These are phyloP conservation scores for Guaruba guarouba DNA, from an alignment of 2,113 vertebrate genomes.

Conservation along the genomic window DNA sequence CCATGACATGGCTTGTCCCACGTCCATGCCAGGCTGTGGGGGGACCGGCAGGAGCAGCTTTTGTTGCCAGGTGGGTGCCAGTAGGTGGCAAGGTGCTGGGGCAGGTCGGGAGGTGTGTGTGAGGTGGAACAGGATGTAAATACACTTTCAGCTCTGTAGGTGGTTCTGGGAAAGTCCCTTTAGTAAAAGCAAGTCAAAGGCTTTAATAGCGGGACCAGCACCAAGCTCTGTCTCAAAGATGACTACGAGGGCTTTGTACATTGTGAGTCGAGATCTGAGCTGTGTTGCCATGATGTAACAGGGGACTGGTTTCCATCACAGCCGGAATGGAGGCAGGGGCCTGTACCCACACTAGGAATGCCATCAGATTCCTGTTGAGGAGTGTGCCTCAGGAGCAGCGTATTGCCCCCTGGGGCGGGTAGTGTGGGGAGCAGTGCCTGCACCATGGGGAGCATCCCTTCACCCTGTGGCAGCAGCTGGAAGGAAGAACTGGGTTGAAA, in stretches of 20 bases:
- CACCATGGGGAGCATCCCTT: background rate
- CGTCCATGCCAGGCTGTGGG: fast-evolving
- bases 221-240: background rate
- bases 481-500: background rate
- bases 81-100: background rate
- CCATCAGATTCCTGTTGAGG: fast-evolving
- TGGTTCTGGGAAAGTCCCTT: conserved; percentile 60
- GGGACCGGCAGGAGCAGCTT: background rate
- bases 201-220: background rate
- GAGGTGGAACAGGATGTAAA: conserved; percentile 37
- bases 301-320: conserved; percentile 35
- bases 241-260: background rate
- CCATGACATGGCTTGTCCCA: background rate
- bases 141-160: background rate
- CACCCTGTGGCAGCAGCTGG: fast-evolving
- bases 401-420: background rate
- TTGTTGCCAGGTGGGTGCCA: background rate
- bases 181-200: conserved; percentile 8
- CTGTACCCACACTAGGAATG: fast-evolving
- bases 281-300: background rate
- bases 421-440: background rate
- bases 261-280: background rate
- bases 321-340: background rate
- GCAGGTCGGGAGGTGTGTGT: background rate
- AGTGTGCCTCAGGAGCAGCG: fast-evolving